Evolutionary conservation across 1,140 invertebrate species (phyloP), one percentile per base, ranked within the genome.

Genomic region (Cyclina sinensis): DNA sequence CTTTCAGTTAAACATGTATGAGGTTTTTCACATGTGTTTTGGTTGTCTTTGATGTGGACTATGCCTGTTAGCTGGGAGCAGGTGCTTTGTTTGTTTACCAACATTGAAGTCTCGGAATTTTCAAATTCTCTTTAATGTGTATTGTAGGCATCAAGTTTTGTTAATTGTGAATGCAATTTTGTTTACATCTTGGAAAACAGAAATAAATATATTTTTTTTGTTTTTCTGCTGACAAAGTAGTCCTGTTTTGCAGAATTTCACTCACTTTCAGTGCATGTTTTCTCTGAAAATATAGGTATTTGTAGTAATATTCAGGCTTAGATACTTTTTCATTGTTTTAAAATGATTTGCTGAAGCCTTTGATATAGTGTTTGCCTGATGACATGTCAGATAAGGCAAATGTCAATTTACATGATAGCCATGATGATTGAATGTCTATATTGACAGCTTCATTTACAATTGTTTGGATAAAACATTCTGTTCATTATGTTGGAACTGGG

Each of bases 21-120:
- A 68, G 51, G 62, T 54, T 70, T 59, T 59, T 18, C 73, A 32
- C 82, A 84, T 84, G 82, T 84, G 82, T 73, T 84, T 51, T 51
- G 0, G 24, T 46, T 57, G n/a, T 48, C 27, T 84, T 74, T 84
- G 82, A 84, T 84, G 43, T 84, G 82, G 82, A 84, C 82, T 30
- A 43, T 7, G 43, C 24, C 30, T 65, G 59, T 70, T 70, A 59
- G n/a, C 37, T 51, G 5, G 24, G n/a, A 84, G 74, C 82, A 84
- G 82, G 82, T 84, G 82, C 82, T 84, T 84, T n/a, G n/a, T 11
- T 43, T 46, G 39, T 46, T 54, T 54, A 51, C 74, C 46, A 35
- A 78, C 74, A 35, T 24, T 27, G 24, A 62, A 62, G 27, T 62
- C 24, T 43, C n/a, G 43, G 43, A 43, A 43, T 43, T 43, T 14